These are phyloP conservation scores for Schlechtendalia chinensis DNA, from an alignment of 1,140 invertebrate genomes.

Conservation along the genomic window DNA sequence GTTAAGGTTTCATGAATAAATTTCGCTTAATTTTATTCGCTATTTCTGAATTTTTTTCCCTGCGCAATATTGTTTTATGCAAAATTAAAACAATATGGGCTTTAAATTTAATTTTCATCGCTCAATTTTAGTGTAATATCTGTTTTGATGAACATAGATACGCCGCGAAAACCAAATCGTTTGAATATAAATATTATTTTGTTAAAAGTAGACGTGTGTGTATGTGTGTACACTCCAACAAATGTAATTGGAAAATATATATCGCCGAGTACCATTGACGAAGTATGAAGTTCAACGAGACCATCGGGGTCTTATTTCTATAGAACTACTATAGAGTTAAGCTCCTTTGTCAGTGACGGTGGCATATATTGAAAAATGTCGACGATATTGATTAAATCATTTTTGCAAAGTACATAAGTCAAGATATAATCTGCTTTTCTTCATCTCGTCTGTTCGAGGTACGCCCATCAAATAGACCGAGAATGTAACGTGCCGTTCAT, in stretches of 20 bases:
- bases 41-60: too few species aligned
- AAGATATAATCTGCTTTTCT: conserved; percentile 19
- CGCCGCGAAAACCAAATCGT: not conserved
- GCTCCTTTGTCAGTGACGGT: not conserved
- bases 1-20: too few species aligned
- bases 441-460: not conserved
- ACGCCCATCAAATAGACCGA: not conserved
- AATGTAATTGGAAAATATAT: not conserved
- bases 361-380: not conserved
- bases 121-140: too few species aligned
- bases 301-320: not conserved
- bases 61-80: too few species aligned
- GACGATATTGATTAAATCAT: conserved; percentile 29
- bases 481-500: not conserved
- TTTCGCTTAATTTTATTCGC: too few species aligned
- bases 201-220: too few species aligned
- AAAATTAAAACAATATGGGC: not conserved
- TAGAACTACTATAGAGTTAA: conserved; percentile 18
- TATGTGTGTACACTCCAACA: too few species aligned
- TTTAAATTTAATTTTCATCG: not conserved
- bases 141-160: too few species aligned
- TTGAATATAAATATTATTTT: not conserved
- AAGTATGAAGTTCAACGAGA: not conserved
- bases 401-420: conserved; percentile 21
- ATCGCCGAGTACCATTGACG: not conserved